These are phyloP conservation scores for Metellina segmentata DNA, from an alignment of 2,888 invertebrate genomes.

Conservation along the genomic window DNA sequence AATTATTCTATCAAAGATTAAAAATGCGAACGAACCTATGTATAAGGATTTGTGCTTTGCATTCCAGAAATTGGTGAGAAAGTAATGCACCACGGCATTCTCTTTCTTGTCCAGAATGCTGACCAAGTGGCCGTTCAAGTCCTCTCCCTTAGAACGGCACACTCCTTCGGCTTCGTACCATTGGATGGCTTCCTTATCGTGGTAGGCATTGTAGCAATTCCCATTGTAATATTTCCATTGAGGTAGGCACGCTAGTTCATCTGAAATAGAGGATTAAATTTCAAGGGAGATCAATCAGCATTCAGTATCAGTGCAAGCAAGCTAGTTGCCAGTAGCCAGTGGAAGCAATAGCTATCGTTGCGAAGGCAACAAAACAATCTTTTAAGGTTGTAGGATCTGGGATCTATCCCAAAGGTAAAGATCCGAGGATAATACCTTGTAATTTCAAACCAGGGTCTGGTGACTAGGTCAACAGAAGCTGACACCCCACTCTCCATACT, in stretches of 20 bases:
- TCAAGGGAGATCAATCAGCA: not conserved
- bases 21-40: slow-evolving; percentile 77
- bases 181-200: slow-evolving; percentile 78
- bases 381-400: no score
- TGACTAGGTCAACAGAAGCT: no score
- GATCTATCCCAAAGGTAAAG: no score
- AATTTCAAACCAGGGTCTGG: no score
- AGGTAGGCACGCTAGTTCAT: slow-evolving; percentile 77
- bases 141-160: slow-evolving; percentile 77
- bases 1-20: not conserved
- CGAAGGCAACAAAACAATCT: no score
- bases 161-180: slow-evolving; percentile 79
- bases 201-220: slow-evolving; percentile 78
- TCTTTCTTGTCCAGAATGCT: slow-evolving; percentile 79
- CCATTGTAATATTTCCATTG: slow-evolving; percentile 79
- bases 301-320: no score
- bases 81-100: slow-evolving; percentile 79
- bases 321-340: no score
- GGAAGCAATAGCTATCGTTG: no score
- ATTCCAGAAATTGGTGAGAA: slow-evolving; percentile 79
- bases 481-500: no score
- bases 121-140: slow-evolving; percentile 79
- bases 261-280: slow-evolving; percentile 44
- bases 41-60: slow-evolving; percentile 78
- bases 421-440: no score